phyloP scores from a whole-genome alignment of 2,888 invertebrate species.

The Zele albiditarsus region DNA sequence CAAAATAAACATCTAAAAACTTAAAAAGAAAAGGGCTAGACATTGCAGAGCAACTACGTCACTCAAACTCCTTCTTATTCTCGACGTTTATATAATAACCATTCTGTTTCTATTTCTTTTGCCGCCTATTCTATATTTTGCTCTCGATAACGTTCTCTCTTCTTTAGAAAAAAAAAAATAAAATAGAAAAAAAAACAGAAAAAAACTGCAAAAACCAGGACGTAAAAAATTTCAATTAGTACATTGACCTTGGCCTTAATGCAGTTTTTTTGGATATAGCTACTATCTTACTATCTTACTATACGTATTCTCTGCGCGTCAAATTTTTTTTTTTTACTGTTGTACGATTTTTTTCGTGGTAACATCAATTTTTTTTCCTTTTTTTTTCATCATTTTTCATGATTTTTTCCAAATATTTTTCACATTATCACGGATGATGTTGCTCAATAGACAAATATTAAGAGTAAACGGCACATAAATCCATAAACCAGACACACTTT shows the following conservation, averaged over 20 bases:
- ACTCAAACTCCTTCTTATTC: constrained; percentile 33
- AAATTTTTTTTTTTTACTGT: background rate
- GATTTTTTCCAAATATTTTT: constrained; percentile 18
- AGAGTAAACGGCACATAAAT: constrained; percentile 30
- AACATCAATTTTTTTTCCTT: background rate
- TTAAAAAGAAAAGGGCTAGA: constrained; percentile 60
- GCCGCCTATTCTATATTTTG: background rate
- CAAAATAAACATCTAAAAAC: constrained; percentile 68
- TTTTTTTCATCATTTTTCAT: background rate
- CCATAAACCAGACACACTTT: constrained; percentile 23
- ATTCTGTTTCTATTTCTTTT: constrained; percentile 14
- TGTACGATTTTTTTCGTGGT: constrained; percentile 6
- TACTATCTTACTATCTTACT: constrained; percentile 11
- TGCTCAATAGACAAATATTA: constrained; percentile 27
- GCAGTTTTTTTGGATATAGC: constrained; percentile 17
- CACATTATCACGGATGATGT: constrained; percentile 19
- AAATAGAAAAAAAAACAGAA: background rate
- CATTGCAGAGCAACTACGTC: constrained; percentile 42
- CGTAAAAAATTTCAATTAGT: constrained; percentile 23
- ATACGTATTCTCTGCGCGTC: constrained; percentile 6
- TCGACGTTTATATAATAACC: constrained; percentile 26
- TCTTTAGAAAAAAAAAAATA: background rate
- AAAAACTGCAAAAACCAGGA: constrained; percentile 20
- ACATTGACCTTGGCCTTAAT: constrained; percentile 3
- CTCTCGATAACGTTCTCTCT: background rate